Evolutionary conservation across 2,113 vertebrate species (phyloP), one percentile per base, ranked within the genome.

Genomic region (Pelvicachromis taeniatus): DNA sequence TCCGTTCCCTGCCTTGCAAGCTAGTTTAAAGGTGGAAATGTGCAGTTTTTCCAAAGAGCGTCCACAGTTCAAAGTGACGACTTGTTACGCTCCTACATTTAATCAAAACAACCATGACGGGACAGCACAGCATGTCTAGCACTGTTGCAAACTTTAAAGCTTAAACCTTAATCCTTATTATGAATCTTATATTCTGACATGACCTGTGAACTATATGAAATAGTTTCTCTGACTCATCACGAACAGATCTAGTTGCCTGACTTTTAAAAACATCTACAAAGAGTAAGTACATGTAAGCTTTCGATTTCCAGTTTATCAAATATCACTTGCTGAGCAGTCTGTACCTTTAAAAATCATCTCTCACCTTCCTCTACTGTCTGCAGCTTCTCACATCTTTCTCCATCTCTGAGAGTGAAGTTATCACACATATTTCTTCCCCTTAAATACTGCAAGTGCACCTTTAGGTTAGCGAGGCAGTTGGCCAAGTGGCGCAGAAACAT

Each of bases 321-420:
- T 48, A 17, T 29, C 5, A 73, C 65, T 48, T 29, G 65, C 65
- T 73, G 40, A 73, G 40, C 23, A 68, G 63, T 42, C n/a, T 40
- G n/a, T 13, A 42, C 63, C 23, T 73, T 11, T 73, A 10, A 7
- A 29, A 45, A 42, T 19, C 21, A 29, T 29, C 23, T 26, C 23
- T 73, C 65, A 29, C 40, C 42, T 73, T 19, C 65, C 40, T 73
- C 65, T 1, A 0, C 40, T 73, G 14, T 29, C 14, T 45, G 42
- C 65, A 48, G 40, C 29, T 29, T 48, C 40, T 26, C 65, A 3
- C 65, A 19, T 73, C 23, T 73, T 48, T 73, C 40, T 48, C 23
- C 65, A 48, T 73, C 40, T 29, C 65, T 48, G 14, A 73, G 40
- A 48, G 35, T 23, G 63, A 42, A 68, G n/a, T 68, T 68, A 21